Base-by-base conservation (phyloP, 2,113 vertebrate genomes). In the Gasterosteus aculeatus region DNA sequence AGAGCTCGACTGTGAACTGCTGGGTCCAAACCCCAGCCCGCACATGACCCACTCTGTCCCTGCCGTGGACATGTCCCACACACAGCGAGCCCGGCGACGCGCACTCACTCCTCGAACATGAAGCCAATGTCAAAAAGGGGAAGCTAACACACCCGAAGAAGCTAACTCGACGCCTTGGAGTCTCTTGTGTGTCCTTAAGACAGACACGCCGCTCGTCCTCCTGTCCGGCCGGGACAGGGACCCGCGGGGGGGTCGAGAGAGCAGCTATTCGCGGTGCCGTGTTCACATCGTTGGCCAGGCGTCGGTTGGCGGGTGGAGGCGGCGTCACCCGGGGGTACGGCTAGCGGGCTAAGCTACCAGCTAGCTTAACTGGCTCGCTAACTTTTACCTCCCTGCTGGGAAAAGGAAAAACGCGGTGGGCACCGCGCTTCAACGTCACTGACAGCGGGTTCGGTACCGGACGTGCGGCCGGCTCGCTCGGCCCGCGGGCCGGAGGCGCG, bases 321-420 rank as follows among this genome's bases (percentile, higher is more conserved):
- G 82, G 79, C 58, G 82, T 83, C 82, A 69, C 75, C 80, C 87
- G 46, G 66, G 44, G 46, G 64, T 7, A 12, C 38, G 41, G 87
- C 79, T 88, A 86, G 79, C 66, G 47, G 56, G 85, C 90, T 88
- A 90, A 14, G 89, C 89, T 90, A 91, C 75, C 61, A 15, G 71
- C 81, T 73, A 91, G 84, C 88, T 81, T 49, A 31, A 53, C 49
- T 47, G 42, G 35, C 66, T 19, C 12, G 87, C 85, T 82, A 76
- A 86, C 75, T 88, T 56, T 82, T 63, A 51, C 78, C 58, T 58
- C 64, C 49, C 26, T 51, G 22, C 12, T 38, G 53, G 39, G 31
- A 61, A 60, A 64, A 16, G 39, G 31, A 61, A 60, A 64, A 16
- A n/a, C 4, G 35, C 35, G 1, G 35, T 42, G 33, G 10, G 10